Evolutionary conservation across 2,797 vertebrate species (phyloP), one percentile per base, ranked within the genome.

Genomic region (Falco peregrinus): DNA sequence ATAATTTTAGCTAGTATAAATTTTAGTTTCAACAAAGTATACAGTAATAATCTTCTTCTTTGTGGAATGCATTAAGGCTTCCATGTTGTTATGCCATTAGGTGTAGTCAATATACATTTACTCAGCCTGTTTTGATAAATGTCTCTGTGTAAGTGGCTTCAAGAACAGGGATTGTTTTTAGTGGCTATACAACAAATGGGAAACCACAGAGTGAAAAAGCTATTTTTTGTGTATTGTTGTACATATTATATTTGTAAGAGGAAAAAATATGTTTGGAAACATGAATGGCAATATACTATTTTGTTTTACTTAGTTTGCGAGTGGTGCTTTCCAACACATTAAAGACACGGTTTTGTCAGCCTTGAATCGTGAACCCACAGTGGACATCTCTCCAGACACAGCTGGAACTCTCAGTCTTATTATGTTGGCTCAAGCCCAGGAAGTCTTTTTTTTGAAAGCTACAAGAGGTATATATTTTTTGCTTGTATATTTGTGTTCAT

Each of bases 341-440:
- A 99, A 99, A 97, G 99, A 99, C 98, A 99, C 99, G 0, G 99
- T 99, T 90, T 97, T 99, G 96, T 99, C 99, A 56, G 98, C 99
- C 9, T 98, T 99, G 96, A 99, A 98, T 97, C 98, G 99, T 74
- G 99, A 99, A 87, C 99, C 99, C 90, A 99, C 99, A 50, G 99
- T 99, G 98, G 99, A 99, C 98, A 99, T 99, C 97, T 99, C 99
- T 95, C 99, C 99, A 6, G 99, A 99, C 94, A 99, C 99, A 9
- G 99, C 98, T 77, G 99, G 99, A 74, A 99, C 99, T 43, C 98
- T 99, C 90, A 99, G 99, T 96, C 98, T 98, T 89, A 99, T 99
- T 96, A 99, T 99, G 99, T 97, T 99, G 98, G 99, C 99, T 84
- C 99, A 99, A 98, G 99, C 99, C 47, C 99, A 99, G 97, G 99